Percentiles rank a stretch among this genome's conserved stretches.
Conservation (phyloP, 2,888 invertebrate genomes). For the Xylocampa areola region DNA sequence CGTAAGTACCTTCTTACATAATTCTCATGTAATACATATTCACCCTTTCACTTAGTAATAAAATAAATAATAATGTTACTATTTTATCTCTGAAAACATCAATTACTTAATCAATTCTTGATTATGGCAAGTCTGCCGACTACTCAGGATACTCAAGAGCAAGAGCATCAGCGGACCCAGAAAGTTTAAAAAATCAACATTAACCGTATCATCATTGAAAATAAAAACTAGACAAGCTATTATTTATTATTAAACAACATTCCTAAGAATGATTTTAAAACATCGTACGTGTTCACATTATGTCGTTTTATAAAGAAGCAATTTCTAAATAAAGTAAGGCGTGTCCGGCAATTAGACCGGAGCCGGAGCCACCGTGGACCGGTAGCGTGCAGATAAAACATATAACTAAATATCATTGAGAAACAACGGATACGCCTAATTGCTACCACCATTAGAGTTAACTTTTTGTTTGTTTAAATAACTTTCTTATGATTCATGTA, state of each 20-base stretch:
- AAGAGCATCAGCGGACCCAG: no score
- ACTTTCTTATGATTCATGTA: conserved; percentile 27
- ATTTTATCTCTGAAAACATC: no score
- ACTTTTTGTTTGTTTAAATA: conserved; percentile 23
- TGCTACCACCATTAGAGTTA: conserved; percentile 51
- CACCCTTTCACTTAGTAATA: conserved; percentile 27
- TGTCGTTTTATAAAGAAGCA: conserved; percentile 38
- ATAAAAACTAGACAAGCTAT: neutral
- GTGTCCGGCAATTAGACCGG: conserved; percentile 72
- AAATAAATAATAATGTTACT: no score
- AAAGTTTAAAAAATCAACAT: no score
- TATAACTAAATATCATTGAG: conserved; percentile 65
- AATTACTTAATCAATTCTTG: no score
- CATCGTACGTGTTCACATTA: conserved; percentile 12
- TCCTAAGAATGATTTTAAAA: conserved; percentile 14
- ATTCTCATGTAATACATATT: conserved; percentile 19
- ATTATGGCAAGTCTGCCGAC: no score
- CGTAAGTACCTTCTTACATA: conserved; percentile 25
- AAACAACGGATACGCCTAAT: conserved; percentile 77
- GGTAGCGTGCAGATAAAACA: conserved; percentile 73
- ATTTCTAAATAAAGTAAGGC: conserved; percentile 67
- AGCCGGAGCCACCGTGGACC: conserved; percentile 57
- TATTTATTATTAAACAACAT: conserved; percentile 3
- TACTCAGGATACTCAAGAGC: no score
- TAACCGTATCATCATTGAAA: neutral